Base-by-base conservation (phyloP, 1,140 invertebrate species). In the Drosophila orosa region DNA sequence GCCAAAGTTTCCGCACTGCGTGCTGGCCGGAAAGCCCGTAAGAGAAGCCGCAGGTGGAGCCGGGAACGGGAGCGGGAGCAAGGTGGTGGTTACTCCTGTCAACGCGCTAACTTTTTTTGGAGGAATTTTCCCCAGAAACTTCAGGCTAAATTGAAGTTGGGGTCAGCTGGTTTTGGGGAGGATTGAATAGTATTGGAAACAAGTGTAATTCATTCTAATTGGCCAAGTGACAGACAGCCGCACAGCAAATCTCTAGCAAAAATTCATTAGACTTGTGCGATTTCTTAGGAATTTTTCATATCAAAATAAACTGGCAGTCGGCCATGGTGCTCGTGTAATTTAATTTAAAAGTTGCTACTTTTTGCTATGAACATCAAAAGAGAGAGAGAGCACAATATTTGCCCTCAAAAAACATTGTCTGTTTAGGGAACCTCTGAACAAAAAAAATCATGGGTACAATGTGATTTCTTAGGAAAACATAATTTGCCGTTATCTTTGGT, bases 1-100 rank as follows among this genome's bases (percentile, higher is more conserved):
- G 60, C 65, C 17, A 68, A 72, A 86, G 74, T 85, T 86, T 86
- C 22, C 50, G 74, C 71, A 76, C 78, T 87, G 78, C 83, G 75
- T 82, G 78, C 66, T 80, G 85, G 65, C 60, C 27, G 35, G 35
- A 50, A 47, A 72, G 59, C 44, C 59, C 74, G 42, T 44, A 54
- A 50, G 57, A 39, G 25, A 9, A 33, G 44, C 27, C 22, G 58
- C 44, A 48, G 58, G 35, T 60, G 69, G 29, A 52, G 48, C 29
- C 6, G 71, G 17, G 35, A 25, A 13, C n/a, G 19, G 8, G 10
- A 33, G 19, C 44, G 22, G 24, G n/a, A 27, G 13, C 42, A 15
- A 45, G 42, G 42, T 45, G 65, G 61, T 66, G 40, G 54, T 60
- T 44, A 33, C 47, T 29, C 35, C 61, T 71, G 74, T 72, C 61